Evolutionary conservation across 2,797 vertebrate genomes (phyloP).

Genomic region (Selene dorsalis): DNA sequence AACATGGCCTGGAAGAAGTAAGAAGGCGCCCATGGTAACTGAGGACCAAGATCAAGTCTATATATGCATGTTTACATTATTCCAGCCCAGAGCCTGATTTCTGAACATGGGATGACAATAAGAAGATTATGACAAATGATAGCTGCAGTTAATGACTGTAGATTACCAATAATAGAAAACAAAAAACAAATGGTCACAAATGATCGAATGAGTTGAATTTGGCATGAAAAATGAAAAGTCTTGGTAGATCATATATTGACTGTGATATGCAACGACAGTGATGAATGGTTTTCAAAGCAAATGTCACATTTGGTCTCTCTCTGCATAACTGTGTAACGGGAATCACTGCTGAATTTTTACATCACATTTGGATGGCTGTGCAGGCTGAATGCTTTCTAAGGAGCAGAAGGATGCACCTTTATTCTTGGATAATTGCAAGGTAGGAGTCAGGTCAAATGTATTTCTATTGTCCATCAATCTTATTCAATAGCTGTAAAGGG

Average conservation of each 20-base stretch:
- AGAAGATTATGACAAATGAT: slow-evolving; percentile 61
- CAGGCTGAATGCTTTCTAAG: slow-evolving; percentile 27
- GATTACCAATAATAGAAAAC: slow-evolving; percentile 31
- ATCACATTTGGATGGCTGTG: slow-evolving; percentile 40
- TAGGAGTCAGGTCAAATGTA: slow-evolving; percentile 57
- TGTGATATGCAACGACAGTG: slow-evolving; percentile 36
- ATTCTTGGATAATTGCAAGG: slow-evolving; percentile 53
- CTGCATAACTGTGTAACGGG: slow-evolving; percentile 17
- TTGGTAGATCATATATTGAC: slow-evolving; percentile 41
- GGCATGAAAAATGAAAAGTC: slow-evolving; percentile 8
- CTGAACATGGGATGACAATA: slow-evolving; percentile 28
- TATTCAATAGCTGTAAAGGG: slow-evolving; percentile 31
- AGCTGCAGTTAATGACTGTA: slow-evolving; percentile 27
- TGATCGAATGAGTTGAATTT: slow-evolving; percentile 40
- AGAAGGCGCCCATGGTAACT: too few species aligned
- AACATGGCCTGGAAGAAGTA: background rate
- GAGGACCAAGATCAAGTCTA: slow-evolving; percentile 8
- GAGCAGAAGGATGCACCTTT: slow-evolving; percentile 27
- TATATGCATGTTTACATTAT: slow-evolving; percentile 17
- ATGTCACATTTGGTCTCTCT: slow-evolving; percentile 50
- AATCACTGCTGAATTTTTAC: slow-evolving; percentile 28
- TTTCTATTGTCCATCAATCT: slow-evolving; percentile 55
- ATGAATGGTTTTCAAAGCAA: slow-evolving; percentile 53
- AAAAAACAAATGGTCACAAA: slow-evolving; percentile 19
- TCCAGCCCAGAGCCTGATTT: slow-evolving; percentile 46